Base-by-base conservation (phyloP, 2,888 invertebrate genomes). In the Malthinus seriepunctatus region DNA sequence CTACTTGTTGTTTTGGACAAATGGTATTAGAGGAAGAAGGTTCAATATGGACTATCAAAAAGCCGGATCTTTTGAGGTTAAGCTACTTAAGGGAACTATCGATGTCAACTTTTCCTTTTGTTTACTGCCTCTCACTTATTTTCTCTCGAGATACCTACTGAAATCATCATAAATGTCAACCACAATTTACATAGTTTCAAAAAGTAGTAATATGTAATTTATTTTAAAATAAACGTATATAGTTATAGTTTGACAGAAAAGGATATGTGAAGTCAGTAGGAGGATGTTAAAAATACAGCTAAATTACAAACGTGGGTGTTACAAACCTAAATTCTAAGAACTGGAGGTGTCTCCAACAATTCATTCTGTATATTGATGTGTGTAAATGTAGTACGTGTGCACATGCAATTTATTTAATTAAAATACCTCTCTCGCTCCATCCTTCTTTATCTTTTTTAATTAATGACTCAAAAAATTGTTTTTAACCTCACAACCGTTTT, bases 271-370 rank as follows among this genome's bases (percentile, higher is more conserved):
- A 35, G 49, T 44, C 52, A 63, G 69, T 71, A 56, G 71, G 70
- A 54, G 70, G 69, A 63, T 67, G 71, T 71, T 73, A 72, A 72
- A 73, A 73, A 73, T 73, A 73, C 69, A 65, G 68, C 69, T 71
- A 69, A 71, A 70, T 72, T 69, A 69, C 67, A 62, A 62, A 63
- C 55, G 68, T 69, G 69, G 68, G 69, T 56, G 67, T 60, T 50
- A 63, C 66, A 66, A 71, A 71, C 70, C 70, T 69, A 69, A 69
- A 71, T 71, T 70, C 72, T 65, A 57, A 62, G 67, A 72, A 71
- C 64, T 57, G 71, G 67, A 72, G 70, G 51, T 42, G 52, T 70
- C 66, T 56, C 62, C 63, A 56, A 46, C 65, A 59, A 64, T 67
- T 68, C 67, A 67, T 67, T 68, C 68, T 49, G 46, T 47, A 47